Conservation (phyloP, 2,888 invertebrate species). For the Oegoconia quadripuncta region DNA sequence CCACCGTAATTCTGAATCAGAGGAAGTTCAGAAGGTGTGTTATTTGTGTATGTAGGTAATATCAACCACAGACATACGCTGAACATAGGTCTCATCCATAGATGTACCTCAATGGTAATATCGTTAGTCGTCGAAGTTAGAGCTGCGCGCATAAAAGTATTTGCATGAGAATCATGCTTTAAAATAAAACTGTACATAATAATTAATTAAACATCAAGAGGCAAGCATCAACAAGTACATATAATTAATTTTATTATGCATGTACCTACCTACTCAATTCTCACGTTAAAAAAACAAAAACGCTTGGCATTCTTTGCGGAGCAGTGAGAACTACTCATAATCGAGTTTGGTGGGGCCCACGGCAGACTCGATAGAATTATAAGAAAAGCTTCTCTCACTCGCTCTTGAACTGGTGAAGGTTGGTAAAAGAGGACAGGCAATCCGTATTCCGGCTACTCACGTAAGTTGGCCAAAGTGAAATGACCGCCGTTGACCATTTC, state of each 20-base stretch:
- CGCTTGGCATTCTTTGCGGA: conserved; percentile 16
- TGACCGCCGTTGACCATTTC: conserved; percentile 74
- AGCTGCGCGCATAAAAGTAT: too few species aligned
- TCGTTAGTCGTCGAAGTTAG: too few species aligned
- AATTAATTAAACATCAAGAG: too few species aligned
- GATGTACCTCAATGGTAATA: too few species aligned
- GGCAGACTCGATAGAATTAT: conserved; percentile 36
- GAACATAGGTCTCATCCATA: too few species aligned
- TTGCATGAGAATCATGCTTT: too few species aligned
- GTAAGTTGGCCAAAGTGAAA: conserved; percentile 78
- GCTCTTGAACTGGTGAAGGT: conserved; percentile 21
- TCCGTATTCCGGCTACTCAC: conserved; percentile 39
- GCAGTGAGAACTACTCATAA: conserved; percentile 19
- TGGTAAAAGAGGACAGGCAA: conserved; percentile 42
- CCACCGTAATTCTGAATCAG: too few species aligned
- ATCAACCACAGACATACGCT: too few species aligned
- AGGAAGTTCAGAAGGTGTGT: too few species aligned
- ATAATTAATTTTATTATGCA: not conserved
- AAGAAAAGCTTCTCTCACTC: conserved; percentile 34
- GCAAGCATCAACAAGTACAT: not conserved
- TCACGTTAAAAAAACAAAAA: conserved; percentile 2
- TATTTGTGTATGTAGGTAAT: too few species aligned
- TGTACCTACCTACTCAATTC: not conserved
- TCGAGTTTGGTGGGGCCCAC: conserved; percentile 48
- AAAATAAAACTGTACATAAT: too few species aligned